Evolutionary conservation across 2,797 vertebrate species (phyloP).

Genomic region (Gallinago stenura): DNA sequence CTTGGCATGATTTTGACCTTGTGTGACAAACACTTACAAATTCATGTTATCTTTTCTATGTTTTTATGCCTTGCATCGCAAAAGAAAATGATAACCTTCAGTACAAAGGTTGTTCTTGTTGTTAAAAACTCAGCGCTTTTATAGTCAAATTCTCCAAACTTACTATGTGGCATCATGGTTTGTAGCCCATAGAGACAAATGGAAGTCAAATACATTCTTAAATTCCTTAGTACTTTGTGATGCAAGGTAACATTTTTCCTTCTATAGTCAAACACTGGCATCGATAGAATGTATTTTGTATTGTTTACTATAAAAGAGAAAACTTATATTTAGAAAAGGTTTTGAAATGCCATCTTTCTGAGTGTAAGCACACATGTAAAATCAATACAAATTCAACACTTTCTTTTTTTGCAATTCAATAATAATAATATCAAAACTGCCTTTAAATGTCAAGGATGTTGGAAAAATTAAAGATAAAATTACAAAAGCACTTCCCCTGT

Average conservation of each 20-base stretch:
- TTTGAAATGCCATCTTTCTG: slow-evolving; percentile 62
- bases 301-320: slow-evolving; percentile 65
- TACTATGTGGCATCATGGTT: neutral
- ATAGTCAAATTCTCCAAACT: slow-evolving; percentile 15
- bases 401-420: slow-evolving; percentile 61
- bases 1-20: neutral
- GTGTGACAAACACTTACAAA: neutral
- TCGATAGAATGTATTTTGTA: slow-evolving; percentile 16
- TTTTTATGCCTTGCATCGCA: neutral
- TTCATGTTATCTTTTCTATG: neutral
- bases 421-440: slow-evolving; percentile 72
- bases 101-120: neutral
- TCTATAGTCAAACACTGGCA: neutral
- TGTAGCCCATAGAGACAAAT: neutral
- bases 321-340: slow-evolving; percentile 50
- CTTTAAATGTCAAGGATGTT: slow-evolving; percentile 76
- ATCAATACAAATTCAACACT: slow-evolving; percentile 66
- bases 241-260: slow-evolving; percentile 19
- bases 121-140: neutral
- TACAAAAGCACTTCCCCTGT: slow-evolving; percentile 55
- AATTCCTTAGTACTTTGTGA: neutral
- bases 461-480: slow-evolving; percentile 77
- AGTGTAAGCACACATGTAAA: slow-evolving; percentile 64
- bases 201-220: slow-evolving; percentile 2
- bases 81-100: neutral